Conservation (phyloP, 1,140 invertebrate genomes). For the Diorhabda carinulata region DNA sequence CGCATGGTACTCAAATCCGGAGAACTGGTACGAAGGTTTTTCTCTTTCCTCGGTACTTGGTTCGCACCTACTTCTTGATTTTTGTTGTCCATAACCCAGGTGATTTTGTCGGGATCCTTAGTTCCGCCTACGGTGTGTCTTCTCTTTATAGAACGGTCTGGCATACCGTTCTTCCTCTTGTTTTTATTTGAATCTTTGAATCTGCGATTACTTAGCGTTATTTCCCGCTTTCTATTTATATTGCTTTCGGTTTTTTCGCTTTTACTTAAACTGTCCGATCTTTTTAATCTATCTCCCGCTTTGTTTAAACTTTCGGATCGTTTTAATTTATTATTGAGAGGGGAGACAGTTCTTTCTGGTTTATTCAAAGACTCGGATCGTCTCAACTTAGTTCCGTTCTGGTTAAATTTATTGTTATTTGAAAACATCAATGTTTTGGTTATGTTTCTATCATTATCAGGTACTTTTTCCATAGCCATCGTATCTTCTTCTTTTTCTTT, state of each 20-base stretch:
- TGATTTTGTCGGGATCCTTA: conserved; percentile 74
- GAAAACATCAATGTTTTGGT: conserved; percentile 31
- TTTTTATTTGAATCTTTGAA: conserved; percentile 58
- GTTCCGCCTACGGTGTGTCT: conserved; percentile 90
- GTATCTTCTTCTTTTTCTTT: conserved; percentile 46
- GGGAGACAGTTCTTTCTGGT: conserved; percentile 49
- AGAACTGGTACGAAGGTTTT: conserved; percentile 57
- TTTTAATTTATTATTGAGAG: conserved; percentile 51
- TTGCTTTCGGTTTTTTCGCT: conserved; percentile 79
- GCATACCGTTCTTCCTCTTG: conserved; percentile 71
- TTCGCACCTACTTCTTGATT: conserved; percentile 52
- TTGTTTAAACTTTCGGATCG: conserved; percentile 58
- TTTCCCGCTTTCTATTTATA: conserved; percentile 66
- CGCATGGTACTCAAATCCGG: conserved; percentile 57
- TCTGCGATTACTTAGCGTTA: conserved; percentile 48
- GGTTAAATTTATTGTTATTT: conserved; percentile 27
- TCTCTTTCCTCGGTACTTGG: conserved; percentile 50
- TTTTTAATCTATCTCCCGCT: conserved; percentile 53
- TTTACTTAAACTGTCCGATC: conserved; percentile 69
- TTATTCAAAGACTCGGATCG: conserved; percentile 62
- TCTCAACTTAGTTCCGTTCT: conserved; percentile 48
- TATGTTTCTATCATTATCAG: conserved; percentile 43
- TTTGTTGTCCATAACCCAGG: conserved; percentile 55
- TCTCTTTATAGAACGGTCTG: conserved; percentile 74
- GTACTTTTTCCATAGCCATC: conserved; percentile 38